Evolutionary conservation across 2,888 invertebrate species (phyloP).

Genomic region (Sclerodermus sp.): DNA sequence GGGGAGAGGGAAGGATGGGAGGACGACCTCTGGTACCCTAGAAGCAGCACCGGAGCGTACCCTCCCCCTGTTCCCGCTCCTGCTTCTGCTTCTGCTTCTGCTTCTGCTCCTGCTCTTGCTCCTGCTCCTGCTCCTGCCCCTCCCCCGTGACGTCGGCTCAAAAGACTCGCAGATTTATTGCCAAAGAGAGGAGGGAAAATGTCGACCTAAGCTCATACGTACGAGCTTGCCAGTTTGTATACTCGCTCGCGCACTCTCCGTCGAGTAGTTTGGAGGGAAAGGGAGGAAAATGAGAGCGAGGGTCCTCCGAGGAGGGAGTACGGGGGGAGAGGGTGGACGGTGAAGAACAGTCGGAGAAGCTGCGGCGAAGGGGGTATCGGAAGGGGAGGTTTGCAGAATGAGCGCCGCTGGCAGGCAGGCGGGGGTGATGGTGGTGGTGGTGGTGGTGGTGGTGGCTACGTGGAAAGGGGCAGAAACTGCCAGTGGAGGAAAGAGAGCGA

Average conservation of each 20-base stretch:
- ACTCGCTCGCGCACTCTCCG: slow-evolving; percentile 37
- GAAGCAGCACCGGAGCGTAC: slow-evolving; percentile 21
- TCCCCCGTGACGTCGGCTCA: slow-evolving; percentile 45
- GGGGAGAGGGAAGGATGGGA: slow-evolving; percentile 15
- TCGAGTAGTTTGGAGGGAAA: slow-evolving; percentile 1
- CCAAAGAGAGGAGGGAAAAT: slow-evolving; percentile 56
- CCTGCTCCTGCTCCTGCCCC: too few species aligned
- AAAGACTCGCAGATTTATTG: slow-evolving; percentile 59
- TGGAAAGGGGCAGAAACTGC: slow-evolving; percentile 47
- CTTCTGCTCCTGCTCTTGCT: too few species aligned
- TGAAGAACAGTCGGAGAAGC: slow-evolving; percentile 22
- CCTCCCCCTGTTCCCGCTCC: too few species aligned
- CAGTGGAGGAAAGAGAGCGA: slow-evolving; percentile 58
- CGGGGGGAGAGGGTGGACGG: slow-evolving; percentile 26
- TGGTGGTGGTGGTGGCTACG: too few species aligned
- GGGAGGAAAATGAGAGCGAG: slow-evolving; percentile 21
- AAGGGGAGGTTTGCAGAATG: slow-evolving; percentile 32
- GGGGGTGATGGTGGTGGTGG: slow-evolving; percentile 21
- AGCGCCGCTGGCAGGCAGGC: slow-evolving; percentile 18
- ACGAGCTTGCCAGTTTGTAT: slow-evolving; percentile 55
- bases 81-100: too few species aligned
- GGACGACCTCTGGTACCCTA: slow-evolving; percentile 34
- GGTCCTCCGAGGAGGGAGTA: slow-evolving; percentile 14
- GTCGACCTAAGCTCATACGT: slow-evolving; percentile 60
- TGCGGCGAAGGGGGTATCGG: slow-evolving; percentile 24